phyloP scores from a whole-genome alignment of 2,888 invertebrate genomes.

The Aspidapion aeneum region DNA sequence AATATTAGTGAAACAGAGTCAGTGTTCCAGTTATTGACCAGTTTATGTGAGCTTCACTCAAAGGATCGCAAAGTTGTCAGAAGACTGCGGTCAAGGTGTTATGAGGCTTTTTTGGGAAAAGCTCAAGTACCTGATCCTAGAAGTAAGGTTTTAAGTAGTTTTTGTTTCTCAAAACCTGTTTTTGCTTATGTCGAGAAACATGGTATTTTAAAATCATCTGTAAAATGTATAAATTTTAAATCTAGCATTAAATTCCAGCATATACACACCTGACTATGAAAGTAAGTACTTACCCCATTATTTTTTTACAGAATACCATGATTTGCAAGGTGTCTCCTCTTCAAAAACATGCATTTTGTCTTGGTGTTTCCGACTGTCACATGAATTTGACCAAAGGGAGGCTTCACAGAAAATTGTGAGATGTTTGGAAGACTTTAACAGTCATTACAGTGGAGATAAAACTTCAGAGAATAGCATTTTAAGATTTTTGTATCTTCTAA shows the following conservation, averaged over 20 bases:
- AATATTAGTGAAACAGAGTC: conserved; percentile 22
- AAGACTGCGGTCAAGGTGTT: conserved; percentile 37
- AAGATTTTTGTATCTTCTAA: conserved; percentile 34
- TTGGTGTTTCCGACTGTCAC: conserved; percentile 40
- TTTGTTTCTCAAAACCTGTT: too few relatives aligned
- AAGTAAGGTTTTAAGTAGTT: conserved; percentile 24
- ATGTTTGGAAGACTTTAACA: conserved; percentile 29
- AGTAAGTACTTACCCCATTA: neutral
- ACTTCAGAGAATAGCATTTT: conserved; percentile 29
- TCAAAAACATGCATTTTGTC: conserved; percentile 38
- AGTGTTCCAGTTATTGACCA: conserved; percentile 37
- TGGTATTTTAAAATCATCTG: too few relatives aligned
- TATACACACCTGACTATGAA: neutral
- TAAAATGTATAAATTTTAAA: too few relatives aligned
- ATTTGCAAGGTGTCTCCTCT: conserved; percentile 36
- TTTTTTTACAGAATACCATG: conserved; percentile 25
- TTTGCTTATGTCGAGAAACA: too few relatives aligned
- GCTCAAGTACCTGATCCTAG: conserved; percentile 18
- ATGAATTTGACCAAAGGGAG: conserved; percentile 34
- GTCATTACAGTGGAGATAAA: conserved; percentile 26
- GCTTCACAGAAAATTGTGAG: conserved; percentile 34
- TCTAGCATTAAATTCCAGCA: too few relatives aligned
- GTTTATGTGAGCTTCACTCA: conserved; percentile 39
- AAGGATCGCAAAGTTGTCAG: conserved; percentile 30
- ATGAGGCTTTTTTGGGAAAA: conserved; percentile 38